Conservation (phyloP, 1,140 invertebrate species). For the Tetramorium simillimum region DNA sequence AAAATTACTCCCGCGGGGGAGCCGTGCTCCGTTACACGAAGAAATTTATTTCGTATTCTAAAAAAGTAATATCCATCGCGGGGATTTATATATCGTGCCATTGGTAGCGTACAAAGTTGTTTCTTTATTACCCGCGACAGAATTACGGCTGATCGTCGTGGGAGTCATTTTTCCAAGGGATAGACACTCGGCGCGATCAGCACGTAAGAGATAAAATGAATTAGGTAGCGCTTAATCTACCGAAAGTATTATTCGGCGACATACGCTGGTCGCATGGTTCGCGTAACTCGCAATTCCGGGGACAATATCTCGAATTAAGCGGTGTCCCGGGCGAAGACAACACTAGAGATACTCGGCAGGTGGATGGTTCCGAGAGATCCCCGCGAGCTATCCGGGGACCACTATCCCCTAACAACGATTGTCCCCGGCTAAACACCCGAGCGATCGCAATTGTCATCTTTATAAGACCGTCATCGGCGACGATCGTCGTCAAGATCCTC, state of each 20-base stretch:
- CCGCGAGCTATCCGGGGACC: slow-evolving; percentile 12
- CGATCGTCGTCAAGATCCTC: background rate
- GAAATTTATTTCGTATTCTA: slow-evolving; percentile 48
- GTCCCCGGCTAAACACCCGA: slow-evolving; percentile 2
- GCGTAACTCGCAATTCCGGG: slow-evolving; percentile 28
- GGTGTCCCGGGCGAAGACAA: background rate
- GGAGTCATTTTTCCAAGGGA: slow-evolving; percentile 1
- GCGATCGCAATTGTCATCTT: background rate
- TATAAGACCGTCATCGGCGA: background rate
- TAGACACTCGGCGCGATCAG: slow-evolving; percentile 6
- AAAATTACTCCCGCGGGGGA: slow-evolving; percentile 8
- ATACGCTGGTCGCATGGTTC: background rate
- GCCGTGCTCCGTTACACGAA: background rate
- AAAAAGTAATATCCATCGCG: slow-evolving; percentile 55
- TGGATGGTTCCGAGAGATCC: background rate
- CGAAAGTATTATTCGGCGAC: slow-evolving; percentile 13
- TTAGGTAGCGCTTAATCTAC: slow-evolving; percentile 34
- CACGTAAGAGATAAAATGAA: slow-evolving; percentile 27
- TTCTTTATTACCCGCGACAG: slow-evolving; percentile 42
- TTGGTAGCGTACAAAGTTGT: slow-evolving; percentile 12
- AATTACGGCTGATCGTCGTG: slow-evolving; percentile 35
- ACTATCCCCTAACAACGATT: background rate
- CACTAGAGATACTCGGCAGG: background rate
- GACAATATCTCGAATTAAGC: slow-evolving; percentile 51
- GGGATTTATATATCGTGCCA: slow-evolving; percentile 33